Conservation (phyloP, 2,797 vertebrate species). For the Ficedula albicollis region DNA sequence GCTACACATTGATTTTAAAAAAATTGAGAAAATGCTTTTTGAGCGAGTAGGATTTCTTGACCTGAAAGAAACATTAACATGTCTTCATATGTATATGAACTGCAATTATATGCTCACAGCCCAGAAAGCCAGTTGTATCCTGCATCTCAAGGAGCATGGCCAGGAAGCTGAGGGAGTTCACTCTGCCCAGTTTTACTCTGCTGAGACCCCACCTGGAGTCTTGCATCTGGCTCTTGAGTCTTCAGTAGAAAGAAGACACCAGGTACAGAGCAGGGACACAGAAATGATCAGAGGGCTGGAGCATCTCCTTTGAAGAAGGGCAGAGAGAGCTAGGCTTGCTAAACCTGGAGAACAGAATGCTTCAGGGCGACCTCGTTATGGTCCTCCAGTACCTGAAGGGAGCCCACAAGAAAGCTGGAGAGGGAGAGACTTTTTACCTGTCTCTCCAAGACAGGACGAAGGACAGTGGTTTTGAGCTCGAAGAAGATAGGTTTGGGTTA, state of each 20-base stretch:
- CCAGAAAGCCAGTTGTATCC: neutral
- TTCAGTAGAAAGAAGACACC: neutral
- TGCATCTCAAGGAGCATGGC: accelerated
- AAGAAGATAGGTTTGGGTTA: neutral
- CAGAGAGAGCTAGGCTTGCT: neutral
- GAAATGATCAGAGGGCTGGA: neutral
- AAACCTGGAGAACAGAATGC: neutral
- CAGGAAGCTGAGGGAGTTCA: accelerated
- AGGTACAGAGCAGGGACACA: neutral
- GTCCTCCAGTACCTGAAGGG: neutral
- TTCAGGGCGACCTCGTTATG: neutral
- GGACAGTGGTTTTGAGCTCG: neutral
- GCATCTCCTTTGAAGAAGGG: neutral
- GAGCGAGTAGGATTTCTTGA: neutral
- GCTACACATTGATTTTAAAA: neutral
- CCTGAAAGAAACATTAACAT: neutral
- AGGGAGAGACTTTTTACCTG: neutral
- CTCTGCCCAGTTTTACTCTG: neutral
- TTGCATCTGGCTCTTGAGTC: neutral
- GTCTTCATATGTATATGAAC: neutral
- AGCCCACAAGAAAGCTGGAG: neutral
- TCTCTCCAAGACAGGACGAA: neutral
- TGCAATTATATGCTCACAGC: accelerated
- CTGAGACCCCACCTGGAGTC: neutral
- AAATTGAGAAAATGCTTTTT: neutral